A percentile compares a stretch with the other conserved stretches of the same genome.
These are phyloP conservation scores for Vipera latastei DNA, from an alignment of 2,797 vertebrate genomes.

Conservation along the genomic window DNA sequence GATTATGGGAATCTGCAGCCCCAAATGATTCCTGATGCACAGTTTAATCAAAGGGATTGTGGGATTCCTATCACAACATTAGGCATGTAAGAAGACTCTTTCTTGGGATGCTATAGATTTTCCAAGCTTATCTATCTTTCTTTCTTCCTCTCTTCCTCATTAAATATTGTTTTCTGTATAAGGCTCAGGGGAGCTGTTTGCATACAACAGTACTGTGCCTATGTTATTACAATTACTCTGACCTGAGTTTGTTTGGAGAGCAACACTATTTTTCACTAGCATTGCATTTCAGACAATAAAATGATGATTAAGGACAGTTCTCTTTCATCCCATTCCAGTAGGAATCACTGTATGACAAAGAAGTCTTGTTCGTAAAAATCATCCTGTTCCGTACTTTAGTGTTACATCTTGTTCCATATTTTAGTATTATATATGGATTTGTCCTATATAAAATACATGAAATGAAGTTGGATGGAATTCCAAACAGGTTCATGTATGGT, in stretches of 20 bases:
- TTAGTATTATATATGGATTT: not conserved
- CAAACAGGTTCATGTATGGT: not conserved
- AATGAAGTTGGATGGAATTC: not conserved
- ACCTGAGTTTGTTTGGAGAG: not conserved
- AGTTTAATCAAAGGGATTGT: constrained; percentile 16
- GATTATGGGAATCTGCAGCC: not conserved
- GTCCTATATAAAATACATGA: not conserved
- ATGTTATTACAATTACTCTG: not conserved
- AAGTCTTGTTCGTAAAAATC: not conserved
- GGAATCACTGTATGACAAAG: not conserved
- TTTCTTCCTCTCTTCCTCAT: not conserved
- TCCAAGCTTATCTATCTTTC: not conserved
- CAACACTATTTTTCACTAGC: not conserved
- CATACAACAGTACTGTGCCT: not conserved
- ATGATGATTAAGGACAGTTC: not conserved
- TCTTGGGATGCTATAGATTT: not conserved
- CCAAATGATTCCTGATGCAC: not conserved
- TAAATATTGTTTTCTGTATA: not conserved
- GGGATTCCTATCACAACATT: constrained; percentile 12
- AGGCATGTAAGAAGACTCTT: not conserved
- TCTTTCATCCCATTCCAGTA: not conserved
- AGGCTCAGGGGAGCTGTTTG: not conserved
- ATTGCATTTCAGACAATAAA: not conserved
- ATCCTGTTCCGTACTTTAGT: not conserved
- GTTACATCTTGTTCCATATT: not conserved